These are phyloP conservation scores for Argyrosomus japonicus DNA, from an alignment of 2,113 vertebrate genomes.

Conservation along the genomic window DNA sequence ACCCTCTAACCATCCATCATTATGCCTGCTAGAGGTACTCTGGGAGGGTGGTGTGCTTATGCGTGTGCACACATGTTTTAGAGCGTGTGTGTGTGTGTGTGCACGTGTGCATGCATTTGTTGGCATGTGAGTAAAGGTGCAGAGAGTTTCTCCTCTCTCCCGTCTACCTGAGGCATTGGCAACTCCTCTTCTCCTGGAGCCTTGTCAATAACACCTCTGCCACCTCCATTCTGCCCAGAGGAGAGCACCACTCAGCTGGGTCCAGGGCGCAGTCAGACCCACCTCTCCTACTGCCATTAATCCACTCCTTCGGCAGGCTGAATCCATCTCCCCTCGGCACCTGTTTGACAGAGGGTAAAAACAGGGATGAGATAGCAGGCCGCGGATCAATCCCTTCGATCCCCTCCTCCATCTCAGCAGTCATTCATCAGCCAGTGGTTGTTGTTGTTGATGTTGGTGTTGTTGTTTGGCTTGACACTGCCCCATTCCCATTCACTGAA, in stretches of 20 bases:
- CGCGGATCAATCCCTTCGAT: constrained; percentile 85
- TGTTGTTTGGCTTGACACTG: constrained; percentile 66
- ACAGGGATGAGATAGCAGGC: constrained; percentile 82
- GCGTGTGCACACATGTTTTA: neutral
- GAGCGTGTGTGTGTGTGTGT: neutral
- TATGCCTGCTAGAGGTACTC: constrained; percentile 43
- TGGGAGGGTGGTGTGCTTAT: constrained; percentile 16
- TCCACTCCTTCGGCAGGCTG: constrained; percentile 82
- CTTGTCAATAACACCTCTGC: constrained; percentile 73
- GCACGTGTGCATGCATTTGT: constrained; percentile 2
- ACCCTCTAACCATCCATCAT: constrained; percentile 63
- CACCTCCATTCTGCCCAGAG: constrained; percentile 68
- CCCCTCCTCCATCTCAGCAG: constrained; percentile 75
- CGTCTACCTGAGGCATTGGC: constrained; percentile 57
- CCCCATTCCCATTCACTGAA: constrained; percentile 19
- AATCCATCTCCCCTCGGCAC: constrained; percentile 84
- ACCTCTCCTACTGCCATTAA: constrained; percentile 76
- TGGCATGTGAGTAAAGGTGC: constrained; percentile 15
- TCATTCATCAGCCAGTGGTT: constrained; percentile 81
- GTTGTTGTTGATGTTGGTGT: constrained; percentile 73
- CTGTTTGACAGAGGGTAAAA: constrained; percentile 86
- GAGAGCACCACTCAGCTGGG: constrained; percentile 58
- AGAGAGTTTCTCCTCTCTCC: constrained; percentile 44
- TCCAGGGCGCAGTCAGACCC: constrained; percentile 39
- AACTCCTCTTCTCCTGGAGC: constrained; percentile 60